A percentile compares a stretch with the other conserved stretches of the same genome.
phyloP scores from a whole-genome alignment of 2,797 vertebrate species.

The Danionella dracula region DNA sequence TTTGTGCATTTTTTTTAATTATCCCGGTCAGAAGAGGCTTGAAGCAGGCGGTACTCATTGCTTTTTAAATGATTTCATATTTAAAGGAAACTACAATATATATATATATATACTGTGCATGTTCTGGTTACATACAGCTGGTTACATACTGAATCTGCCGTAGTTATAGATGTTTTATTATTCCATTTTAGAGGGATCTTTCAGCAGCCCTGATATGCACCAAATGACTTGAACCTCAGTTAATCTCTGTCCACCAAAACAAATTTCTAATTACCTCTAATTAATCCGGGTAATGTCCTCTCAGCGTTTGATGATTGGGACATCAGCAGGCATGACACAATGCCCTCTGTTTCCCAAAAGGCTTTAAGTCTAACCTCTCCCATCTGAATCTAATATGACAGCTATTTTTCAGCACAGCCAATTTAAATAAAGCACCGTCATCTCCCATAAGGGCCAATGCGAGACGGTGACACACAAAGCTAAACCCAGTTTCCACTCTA shows the following conservation, averaged over 20 bases:
- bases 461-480: constrained; percentile 43
- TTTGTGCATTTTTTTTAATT: too few relatives aligned
- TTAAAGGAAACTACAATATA: too few relatives aligned
- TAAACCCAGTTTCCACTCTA: constrained; percentile 53
- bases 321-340: constrained; percentile 53
- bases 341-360: constrained; percentile 49
- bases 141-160: too few relatives aligned
- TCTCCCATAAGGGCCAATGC: constrained; percentile 65
- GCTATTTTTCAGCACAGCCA: constrained; percentile 68
- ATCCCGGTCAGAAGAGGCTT: too few relatives aligned
- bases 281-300: constrained; percentile 69
- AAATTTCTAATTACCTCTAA: constrained; percentile 64
- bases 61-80: too few relatives aligned
- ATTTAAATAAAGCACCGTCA: constrained; percentile 74
- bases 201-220: constrained; percentile 1
- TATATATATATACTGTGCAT: too few relatives aligned
- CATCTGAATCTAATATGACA: constrained; percentile 60
- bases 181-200: too few relatives aligned
- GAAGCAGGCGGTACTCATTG: too few relatives aligned
- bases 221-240: constrained; percentile 46
- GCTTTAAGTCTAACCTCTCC: constrained; percentile 32
- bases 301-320: constrained; percentile 64
- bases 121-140: too few relatives aligned
- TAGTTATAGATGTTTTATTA: too few relatives aligned
- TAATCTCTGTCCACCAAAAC: constrained; percentile 63